Percentiles rank a stretch among this genome's conserved stretches.
Conservation (phyloP, 2,888 invertebrate species). For the Tethea ocularis region DNA sequence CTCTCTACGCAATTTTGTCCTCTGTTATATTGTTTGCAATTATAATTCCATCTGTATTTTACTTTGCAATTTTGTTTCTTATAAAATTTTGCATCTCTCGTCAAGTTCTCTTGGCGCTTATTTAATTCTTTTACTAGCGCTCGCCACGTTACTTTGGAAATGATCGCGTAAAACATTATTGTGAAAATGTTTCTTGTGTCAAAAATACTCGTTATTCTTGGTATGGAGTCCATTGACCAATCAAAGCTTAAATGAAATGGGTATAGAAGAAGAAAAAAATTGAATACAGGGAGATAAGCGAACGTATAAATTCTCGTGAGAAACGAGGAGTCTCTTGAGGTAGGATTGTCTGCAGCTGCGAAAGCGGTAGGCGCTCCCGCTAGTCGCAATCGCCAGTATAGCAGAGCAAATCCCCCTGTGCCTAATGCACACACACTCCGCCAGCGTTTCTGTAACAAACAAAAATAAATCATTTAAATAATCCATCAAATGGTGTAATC, state of each 20-base stretch:
- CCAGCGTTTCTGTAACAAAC: conserved; percentile 87
- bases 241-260: conserved; percentile 97
- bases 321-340: conserved; percentile 92
- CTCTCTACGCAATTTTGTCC: conserved; percentile 70
- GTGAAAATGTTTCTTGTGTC: conserved; percentile 92
- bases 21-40: conserved; percentile 68
- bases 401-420: conserved; percentile 86
- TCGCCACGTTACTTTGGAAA: conserved; percentile 72
- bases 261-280: conserved; percentile 93
- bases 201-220: conserved; percentile 89
- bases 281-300: conserved; percentile 95
- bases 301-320: conserved; percentile 95
- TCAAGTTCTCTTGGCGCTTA: conserved; percentile 58
- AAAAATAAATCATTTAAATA: conserved; percentile 29
- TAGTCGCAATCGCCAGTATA: conserved; percentile 90
- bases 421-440: conserved; percentile 88
- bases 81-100: conserved; percentile 65
- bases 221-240: conserved; percentile 99
- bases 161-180: conserved; percentile 87
- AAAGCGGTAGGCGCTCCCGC: conserved; percentile 91
- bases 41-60: conserved; percentile 75
- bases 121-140: conserved; percentile 66
- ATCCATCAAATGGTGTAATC: conserved; percentile 15
- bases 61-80: conserved; percentile 72
- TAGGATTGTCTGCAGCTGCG: conserved; percentile 97